Evolutionary conservation across 2,888 invertebrate species (phyloP), one percentile per base, ranked within the genome.

Genomic region (Acheta domesticus): DNA sequence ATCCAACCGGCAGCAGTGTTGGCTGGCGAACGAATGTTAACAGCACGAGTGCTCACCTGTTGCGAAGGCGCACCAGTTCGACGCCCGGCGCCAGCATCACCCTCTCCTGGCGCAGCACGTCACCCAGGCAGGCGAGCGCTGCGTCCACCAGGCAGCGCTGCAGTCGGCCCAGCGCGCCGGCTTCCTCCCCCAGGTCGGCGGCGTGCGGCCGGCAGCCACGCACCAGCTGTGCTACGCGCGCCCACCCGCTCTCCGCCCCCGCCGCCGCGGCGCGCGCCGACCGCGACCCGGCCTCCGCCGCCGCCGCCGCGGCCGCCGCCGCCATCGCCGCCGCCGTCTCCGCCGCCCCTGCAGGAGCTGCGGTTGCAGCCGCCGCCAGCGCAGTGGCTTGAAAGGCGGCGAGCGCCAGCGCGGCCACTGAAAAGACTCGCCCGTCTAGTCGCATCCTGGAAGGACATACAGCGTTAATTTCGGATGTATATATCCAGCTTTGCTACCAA

Each of bases 51-150:
- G 36, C n/a, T 62, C 62, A 62, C 62, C 62, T 11, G 77, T 21
- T 74, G 49, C n/a, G 23, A 82, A 88, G 90, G 49, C 90, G 88
- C 48, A 92, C 89, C 77, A 94, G 86, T 82, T 91, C 90, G 76
- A 93, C 87, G 11, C 92, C 93, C 75, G 90, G 89, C 21, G 89
- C 88, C 16, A 94, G 85, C 0, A 91, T 89, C 80, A 93, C 92
- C 74, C 91, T 86, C 82, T 93, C 91, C 8, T 90, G 88, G 14
- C 87, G 87, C 79, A 92, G 86, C 1, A 91, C 87, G 21, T 89
- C 87, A 84, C 93, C 92, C 82, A 93, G 86, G 4, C 90, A 89
- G 77, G 88, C 87, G 83, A 93, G 83, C 77, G 89, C 84, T 12
- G 84, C 83, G 14, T 83, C 82, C 80, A 85, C 85, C 76, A 86